phyloP scores from a whole-genome alignment of 2,113 vertebrate genomes.

The Hemichromis elongatus region DNA sequence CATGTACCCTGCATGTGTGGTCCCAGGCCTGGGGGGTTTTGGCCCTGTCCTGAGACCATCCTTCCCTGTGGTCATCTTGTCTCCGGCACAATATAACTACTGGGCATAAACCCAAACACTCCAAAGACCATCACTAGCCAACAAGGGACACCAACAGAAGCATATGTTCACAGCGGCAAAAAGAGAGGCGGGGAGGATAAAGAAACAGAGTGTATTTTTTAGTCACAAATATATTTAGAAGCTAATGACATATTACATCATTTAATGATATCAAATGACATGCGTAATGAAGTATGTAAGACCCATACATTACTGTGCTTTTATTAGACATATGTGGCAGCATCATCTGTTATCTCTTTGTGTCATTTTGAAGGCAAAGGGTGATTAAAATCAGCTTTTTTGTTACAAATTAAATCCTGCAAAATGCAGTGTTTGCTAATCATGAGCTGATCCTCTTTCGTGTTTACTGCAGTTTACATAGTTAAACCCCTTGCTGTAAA shows the following conservation, averaged over 20 bases:
- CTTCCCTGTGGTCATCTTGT: slow-evolving; percentile 61
- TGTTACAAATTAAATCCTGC: neutral
- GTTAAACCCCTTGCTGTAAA: neutral
- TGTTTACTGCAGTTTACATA: neutral
- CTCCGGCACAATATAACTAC: slow-evolving; percentile 45
- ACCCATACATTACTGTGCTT: neutral
- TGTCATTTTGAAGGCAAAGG: neutral
- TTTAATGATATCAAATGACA: neutral
- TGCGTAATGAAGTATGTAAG: neutral
- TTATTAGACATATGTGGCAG: neutral
- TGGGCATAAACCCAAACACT: slow-evolving; percentile 60
- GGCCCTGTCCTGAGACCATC: slow-evolving; percentile 36
- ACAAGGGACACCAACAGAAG: slow-evolving; percentile 37
- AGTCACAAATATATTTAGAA: neutral
- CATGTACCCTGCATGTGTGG: slow-evolving; percentile 34
- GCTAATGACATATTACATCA: neutral
- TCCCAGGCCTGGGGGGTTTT: slow-evolving; percentile 31
- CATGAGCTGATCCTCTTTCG: neutral
- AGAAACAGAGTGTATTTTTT: neutral
- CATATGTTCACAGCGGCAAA: slow-evolving; percentile 39
- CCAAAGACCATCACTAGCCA: slow-evolving; percentile 42
- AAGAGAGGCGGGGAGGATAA: neutral
- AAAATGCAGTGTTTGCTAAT: slow-evolving; percentile 1
- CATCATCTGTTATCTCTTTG: neutral
- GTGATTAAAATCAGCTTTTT: neutral